Evolutionary conservation across 2,888 invertebrate species (phyloP).

Genomic region (Drosophila borborema): DNA sequence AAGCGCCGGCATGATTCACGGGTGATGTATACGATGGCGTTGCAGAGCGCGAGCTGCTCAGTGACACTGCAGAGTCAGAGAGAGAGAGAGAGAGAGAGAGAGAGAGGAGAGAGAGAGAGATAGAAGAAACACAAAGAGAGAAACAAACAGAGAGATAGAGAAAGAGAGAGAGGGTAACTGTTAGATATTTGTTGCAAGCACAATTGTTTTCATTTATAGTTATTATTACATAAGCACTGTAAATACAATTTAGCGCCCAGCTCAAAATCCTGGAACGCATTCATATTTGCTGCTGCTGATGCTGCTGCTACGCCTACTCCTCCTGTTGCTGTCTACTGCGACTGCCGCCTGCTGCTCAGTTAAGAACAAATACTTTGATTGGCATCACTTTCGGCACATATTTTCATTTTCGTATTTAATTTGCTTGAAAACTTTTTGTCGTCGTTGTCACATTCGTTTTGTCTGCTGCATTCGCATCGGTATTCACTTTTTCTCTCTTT

Average conservation of each 20-base stretch:
- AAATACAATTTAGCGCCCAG: constrained; percentile 83
- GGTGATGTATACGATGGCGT: constrained; percentile 95
- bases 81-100: constrained; percentile 8
- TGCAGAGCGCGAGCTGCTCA: constrained; percentile 96
- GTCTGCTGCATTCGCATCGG: constrained; percentile 74
- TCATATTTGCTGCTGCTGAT: constrained; percentile 60
- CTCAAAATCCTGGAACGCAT: constrained; percentile 82
- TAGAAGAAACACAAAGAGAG: not conserved
- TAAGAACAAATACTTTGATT: constrained; percentile 46
- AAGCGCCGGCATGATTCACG: constrained; percentile 89
- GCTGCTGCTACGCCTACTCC: not conserved
- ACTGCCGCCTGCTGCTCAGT: constrained; percentile 24
- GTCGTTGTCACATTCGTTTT: constrained; percentile 78
- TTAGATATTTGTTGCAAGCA: constrained; percentile 15
- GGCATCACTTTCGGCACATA: constrained; percentile 68
- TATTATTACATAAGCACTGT: constrained; percentile 84
- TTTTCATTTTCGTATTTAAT: constrained; percentile 61
- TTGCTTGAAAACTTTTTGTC: constrained; percentile 64
- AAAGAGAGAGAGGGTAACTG: not conserved
- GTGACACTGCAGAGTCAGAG: constrained; percentile 88
- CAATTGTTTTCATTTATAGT: constrained; percentile 14
- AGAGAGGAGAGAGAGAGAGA: not conserved
- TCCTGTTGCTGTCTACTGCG: constrained; percentile 9
- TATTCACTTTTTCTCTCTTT: constrained; percentile 63
- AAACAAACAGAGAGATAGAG: constrained; percentile 2